Conservation (phyloP, 2,888 invertebrate species). For the Brachyptera risi region DNA sequence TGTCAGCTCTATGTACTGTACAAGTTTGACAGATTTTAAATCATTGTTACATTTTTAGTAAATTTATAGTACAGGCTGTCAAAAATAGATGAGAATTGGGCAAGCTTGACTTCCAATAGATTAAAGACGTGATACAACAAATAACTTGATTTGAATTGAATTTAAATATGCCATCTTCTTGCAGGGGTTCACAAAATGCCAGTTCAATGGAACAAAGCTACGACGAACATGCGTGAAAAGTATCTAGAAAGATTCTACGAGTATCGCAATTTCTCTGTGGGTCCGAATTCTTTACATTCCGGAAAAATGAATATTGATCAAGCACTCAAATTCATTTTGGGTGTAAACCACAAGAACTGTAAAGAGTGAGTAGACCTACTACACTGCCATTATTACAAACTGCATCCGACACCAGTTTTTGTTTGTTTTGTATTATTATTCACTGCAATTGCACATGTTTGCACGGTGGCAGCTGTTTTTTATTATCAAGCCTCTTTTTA, state of each 20-base stretch:
- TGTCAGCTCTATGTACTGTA: too few relatives aligned
- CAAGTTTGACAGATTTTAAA: too few relatives aligned
- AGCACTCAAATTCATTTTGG: slow-evolving; percentile 69
- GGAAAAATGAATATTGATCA: slow-evolving; percentile 71
- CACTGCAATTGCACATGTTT: too few relatives aligned
- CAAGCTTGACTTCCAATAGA: too few relatives aligned
- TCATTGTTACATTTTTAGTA: neutral
- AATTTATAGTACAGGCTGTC: too few relatives aligned
- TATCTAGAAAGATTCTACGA: slow-evolving; percentile 70
- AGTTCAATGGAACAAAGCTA: slow-evolving; percentile 74
- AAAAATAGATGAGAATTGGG: too few relatives aligned
- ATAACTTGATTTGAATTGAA: neutral
- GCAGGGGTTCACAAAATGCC: slow-evolving; percentile 83
- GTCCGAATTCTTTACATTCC: slow-evolving; percentile 61
- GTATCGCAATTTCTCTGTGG: slow-evolving; percentile 66
- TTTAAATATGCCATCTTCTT: slow-evolving; percentile 27
- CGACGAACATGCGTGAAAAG: slow-evolving; percentile 63
- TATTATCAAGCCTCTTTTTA: too few relatives aligned
- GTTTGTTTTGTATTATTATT: too few relatives aligned
- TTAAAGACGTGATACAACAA: too few relatives aligned
- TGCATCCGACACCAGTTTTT: too few relatives aligned
- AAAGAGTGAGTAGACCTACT: slow-evolving; percentile 55
- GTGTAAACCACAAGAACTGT: slow-evolving; percentile 61
- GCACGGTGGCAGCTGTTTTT: too few relatives aligned
- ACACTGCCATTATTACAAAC: too few relatives aligned